Evolutionary conservation across 1,140 invertebrate genomes (phyloP).

Genomic region (Palaemon carinicauda): DNA sequence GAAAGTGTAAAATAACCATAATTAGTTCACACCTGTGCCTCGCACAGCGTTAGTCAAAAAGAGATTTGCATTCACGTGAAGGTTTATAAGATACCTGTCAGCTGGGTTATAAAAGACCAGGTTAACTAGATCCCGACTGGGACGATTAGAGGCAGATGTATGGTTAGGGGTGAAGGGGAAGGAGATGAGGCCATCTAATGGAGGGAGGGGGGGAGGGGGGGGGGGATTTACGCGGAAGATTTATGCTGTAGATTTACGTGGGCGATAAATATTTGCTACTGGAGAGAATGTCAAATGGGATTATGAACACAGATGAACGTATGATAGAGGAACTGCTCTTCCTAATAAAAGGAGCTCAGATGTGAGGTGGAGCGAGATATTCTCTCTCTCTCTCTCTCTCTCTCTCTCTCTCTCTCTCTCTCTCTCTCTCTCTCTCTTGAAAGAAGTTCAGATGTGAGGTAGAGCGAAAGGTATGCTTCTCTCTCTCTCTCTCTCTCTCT

Average conservation of each 20-base stretch:
- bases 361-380: not conserved
- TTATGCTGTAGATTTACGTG: not conserved
- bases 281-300: not conserved
- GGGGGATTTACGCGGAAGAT: not conserved
- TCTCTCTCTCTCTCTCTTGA: no score
- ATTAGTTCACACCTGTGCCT: no score
- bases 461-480: not conserved
- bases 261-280: not conserved
- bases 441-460: no score
- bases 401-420: no score
- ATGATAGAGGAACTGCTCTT: no score
- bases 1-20: no score
- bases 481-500: constrained; percentile 1
- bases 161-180: not conserved
- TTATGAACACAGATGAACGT: not conserved
- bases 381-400: no score
- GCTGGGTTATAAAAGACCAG: no score
- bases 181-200: no score
- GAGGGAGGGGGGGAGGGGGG: not conserved
- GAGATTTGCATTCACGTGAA: no score
- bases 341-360: not conserved
- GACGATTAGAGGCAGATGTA: not conserved
- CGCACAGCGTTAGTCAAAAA: no score
- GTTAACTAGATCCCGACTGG: not conserved
- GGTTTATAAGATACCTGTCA: no score